Conservation (phyloP, 2,113 vertebrate species). For the Poeciliopsis occidentalis region DNA sequence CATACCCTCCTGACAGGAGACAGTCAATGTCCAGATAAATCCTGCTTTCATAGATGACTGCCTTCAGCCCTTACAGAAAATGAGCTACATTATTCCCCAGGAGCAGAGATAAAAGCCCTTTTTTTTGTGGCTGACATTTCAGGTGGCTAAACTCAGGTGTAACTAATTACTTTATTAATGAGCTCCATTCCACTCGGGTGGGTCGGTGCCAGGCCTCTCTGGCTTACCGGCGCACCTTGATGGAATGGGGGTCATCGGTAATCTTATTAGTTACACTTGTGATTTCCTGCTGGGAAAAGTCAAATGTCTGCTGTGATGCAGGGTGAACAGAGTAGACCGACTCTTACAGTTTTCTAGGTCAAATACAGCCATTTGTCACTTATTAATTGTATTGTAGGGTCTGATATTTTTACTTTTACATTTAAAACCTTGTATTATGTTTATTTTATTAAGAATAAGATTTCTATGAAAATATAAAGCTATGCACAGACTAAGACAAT, state of each 20-base stretch:
- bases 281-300: slow-evolving; percentile 18
- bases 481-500: background rate
- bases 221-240: slow-evolving; percentile 11
- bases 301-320: slow-evolving; percentile 6
- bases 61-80: slow-evolving; percentile 34
- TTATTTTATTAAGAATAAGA: background rate
- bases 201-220: background rate
- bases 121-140: slow-evolving; percentile 28
- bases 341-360: background rate
- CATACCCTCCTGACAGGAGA: slow-evolving; percentile 2
- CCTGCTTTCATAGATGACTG: slow-evolving; percentile 37
- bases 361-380: too few relatives aligned
- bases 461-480: background rate
- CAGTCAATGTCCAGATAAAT: background rate
- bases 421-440: background rate
- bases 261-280: slow-evolving; percentile 28
- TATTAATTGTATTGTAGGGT: background rate
- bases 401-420: background rate
- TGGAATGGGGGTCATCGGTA: slow-evolving; percentile 6
- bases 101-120: slow-evolving; percentile 14
- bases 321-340: background rate
- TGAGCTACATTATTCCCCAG: slow-evolving; percentile 6
- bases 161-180: slow-evolving; percentile 39
- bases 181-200: slow-evolving; percentile 24
- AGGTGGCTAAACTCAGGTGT: slow-evolving; percentile 35